Evolutionary conservation across 2,888 invertebrate genomes (phyloP).

Genomic region (Tinea pellionella): DNA sequence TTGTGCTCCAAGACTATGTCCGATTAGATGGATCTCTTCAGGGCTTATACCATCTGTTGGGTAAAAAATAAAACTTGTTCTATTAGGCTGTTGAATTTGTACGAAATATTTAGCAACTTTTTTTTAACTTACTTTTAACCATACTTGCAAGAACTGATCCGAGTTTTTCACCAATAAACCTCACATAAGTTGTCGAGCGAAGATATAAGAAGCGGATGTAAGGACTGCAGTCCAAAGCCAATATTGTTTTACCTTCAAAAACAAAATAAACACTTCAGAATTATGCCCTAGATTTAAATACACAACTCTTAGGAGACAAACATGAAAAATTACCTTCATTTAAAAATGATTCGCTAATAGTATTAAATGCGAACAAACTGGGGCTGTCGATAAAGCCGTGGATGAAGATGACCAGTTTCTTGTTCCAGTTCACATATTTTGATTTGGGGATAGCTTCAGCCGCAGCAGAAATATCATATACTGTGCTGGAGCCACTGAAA

Average conservation of each 20-base stretch:
- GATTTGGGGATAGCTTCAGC: neutral
- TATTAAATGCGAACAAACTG: conserved; percentile 2
- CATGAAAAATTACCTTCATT: neutral
- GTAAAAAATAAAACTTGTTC: neutral
- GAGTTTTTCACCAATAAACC: conserved; percentile 19
- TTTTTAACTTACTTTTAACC: neutral
- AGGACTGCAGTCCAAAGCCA: conserved; percentile 20
- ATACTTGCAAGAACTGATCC: conserved; percentile 17
- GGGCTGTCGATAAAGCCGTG: conserved; percentile 19
- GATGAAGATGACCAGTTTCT: conserved; percentile 18
- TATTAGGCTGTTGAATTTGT: neutral
- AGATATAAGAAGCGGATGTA: conserved; percentile 19
- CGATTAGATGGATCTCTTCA: conserved; percentile 40
- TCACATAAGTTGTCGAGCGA: conserved; percentile 18
- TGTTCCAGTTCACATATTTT: neutral
- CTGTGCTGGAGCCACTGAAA: neutral
- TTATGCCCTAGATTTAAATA: no score
- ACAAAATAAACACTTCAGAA: neutral
- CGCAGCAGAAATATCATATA: neutral
- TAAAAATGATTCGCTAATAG: conserved; percentile 18
- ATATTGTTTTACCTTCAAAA: conserved; percentile 15
- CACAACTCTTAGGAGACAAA: no score
- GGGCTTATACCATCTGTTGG: conserved; percentile 37
- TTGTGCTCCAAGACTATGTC: conserved; percentile 56
- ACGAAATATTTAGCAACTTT: no score